Evolutionary conservation across 1,140 invertebrate genomes (phyloP), one percentile per base, ranked within the genome.

Genomic region (Antheraea pernyi): DNA sequence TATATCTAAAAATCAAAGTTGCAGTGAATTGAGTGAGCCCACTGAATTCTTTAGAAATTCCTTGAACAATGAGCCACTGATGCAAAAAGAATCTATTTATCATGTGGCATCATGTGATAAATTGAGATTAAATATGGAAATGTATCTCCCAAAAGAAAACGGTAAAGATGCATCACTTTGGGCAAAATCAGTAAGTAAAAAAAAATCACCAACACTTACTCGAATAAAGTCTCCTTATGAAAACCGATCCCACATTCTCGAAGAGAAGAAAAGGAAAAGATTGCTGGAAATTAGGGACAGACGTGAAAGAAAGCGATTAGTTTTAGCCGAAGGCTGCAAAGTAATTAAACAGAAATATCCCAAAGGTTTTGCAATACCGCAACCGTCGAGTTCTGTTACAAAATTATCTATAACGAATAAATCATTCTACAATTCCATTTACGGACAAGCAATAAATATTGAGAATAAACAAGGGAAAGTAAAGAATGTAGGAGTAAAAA

Each of bases 161-260:
- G 46, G 36, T n/a, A 82, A 88, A 67, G 81, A 83, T 22, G 18
- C 60, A 42, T 16, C 59, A 60, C n/a, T 36, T 61, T 61, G 19
- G 60, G 8, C 48, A 30, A 67, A 59, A 7, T 39, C 16, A 65
- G 37, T 37, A 73, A 66, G 69, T 60, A 88, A 81, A 61, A 53
- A 88, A 65, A 84, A 80, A 69, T 87, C 88, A 3, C 75, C 86
- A 3, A 78, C 79, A 18, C 82, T 71, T 71, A 65, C 83, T 4
- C 76, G 88, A 77, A 80, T 92, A 70, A 92, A 92, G 73, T 92
- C 89, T 61, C 89, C 89, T 0, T 91, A 91, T 59, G 88, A 89
- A 73, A 91, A 91, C 63, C 80, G 85, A 71, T 86, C 85, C 2
- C 68, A 72, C 67, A 59, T 77, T n/a, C 74, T 89, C 9, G 88